phyloP scores from a whole-genome alignment of 2,113 vertebrate species.

The Ciconia boyciana region DNA sequence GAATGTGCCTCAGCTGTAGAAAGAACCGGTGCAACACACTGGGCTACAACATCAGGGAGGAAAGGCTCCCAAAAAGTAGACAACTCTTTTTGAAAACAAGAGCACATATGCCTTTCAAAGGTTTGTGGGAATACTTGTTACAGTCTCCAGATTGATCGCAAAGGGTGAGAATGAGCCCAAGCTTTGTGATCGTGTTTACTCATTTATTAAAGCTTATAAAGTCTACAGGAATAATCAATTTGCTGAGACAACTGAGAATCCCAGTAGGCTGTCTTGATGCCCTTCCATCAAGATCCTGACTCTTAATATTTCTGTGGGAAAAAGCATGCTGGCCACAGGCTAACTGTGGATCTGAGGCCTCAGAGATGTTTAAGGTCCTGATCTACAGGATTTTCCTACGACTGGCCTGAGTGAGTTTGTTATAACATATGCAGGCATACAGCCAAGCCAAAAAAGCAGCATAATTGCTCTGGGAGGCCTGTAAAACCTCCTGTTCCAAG shows the following conservation, averaged over 20 bases:
- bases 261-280: not conserved
- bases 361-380: not conserved
- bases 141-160: not conserved
- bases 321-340: not conserved
- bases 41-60: constrained; percentile 84
- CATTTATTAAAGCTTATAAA: not conserved
- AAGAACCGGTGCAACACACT: constrained; percentile 88
- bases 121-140: constrained; percentile 72
- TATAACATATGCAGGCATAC: not conserved
- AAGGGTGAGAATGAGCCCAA: not conserved
- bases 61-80: constrained; percentile 66
- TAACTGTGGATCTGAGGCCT: not conserved
- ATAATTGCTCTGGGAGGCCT: constrained; percentile 7
- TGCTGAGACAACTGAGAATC: not conserved
- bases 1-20: constrained; percentile 86
- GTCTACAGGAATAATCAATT: not conserved
- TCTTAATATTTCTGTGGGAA: not conserved
- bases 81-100: constrained; percentile 85
- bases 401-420: not conserved
- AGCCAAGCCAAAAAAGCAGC: constrained; percentile 2
- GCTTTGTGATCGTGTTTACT: not conserved
- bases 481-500: not conserved
- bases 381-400: not conserved
- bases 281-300: not conserved
- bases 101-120: constrained; percentile 86